Evolutionary conservation across 2,797 vertebrate genomes (phyloP).

Genomic region (Parauchenoglanis punctatus): DNA sequence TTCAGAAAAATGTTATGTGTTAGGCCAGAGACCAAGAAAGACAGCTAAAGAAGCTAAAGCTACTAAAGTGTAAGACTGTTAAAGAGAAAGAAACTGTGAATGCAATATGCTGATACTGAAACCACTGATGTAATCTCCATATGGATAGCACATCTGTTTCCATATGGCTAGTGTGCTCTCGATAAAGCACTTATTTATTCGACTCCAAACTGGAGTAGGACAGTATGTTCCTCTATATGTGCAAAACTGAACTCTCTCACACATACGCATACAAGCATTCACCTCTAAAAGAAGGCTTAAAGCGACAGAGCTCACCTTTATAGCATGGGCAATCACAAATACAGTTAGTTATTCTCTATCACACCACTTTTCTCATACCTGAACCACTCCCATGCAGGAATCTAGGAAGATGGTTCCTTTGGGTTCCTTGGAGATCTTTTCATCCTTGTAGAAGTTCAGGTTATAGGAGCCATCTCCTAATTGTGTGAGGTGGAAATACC

Average conservation of each 20-base stretch:
- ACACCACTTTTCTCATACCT: constrained; percentile 74
- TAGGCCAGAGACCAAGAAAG: background rate
- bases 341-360: background rate
- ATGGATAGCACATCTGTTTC: background rate
- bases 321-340: background rate
- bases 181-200: background rate
- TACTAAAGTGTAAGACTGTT: background rate
- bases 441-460: constrained; percentile 98
- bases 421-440: constrained; percentile 97
- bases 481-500: constrained; percentile 96
- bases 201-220: background rate
- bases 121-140: constrained; percentile 27
- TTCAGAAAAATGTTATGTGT: background rate
- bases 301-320: background rate
- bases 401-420: constrained; percentile 99
- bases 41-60: background rate
- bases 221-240: background rate
- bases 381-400: constrained; percentile 98
- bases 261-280: background rate
- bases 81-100: background rate
- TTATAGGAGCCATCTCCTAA: constrained; percentile 97
- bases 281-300: background rate
- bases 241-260: background rate
- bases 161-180: background rate
- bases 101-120: constrained; percentile 7